Evolutionary conservation across 2,113 vertebrate species (phyloP), one percentile per base, ranked within the genome.

Genomic region (sheep (Ovis aries)): DNA sequence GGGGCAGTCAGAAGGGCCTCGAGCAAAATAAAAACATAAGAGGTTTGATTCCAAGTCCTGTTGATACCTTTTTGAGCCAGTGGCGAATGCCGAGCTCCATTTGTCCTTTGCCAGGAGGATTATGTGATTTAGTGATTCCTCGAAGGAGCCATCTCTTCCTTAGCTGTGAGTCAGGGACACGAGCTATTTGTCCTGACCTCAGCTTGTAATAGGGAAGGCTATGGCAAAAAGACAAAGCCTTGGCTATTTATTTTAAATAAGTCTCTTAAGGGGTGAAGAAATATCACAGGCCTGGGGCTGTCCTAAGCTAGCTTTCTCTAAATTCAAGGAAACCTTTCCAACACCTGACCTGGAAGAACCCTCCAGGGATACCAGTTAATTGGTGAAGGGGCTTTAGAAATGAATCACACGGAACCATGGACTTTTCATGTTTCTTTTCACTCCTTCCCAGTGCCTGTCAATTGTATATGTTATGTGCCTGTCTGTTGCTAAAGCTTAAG

Each of bases 201-300:
- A 53, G 84, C 80, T 97, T 60, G 29, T 95, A 88, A 80, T 36
- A 92, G 31, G 29, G 83, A 27, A 93, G 88, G 36, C 36, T n/a
- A n/a, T 48, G 97, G 80, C 91, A 85, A 95, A 97, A 74, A 94
- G 67, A 90, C 93, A 93, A 80, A 97, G 77, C 53, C 62, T 67
- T 62, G 91, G 88, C 87, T 97, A 88, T 95, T 98, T 94, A 92
- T 97, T 97, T 97, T 93, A 93, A 96, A 91, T 78, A 93, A 91
- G 85, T 96, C 45, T 97, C 92, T 84, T 91, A 88, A 87, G 53
- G 94, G 80, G 64, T 80, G 14, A 94, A 93, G 94, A 96, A 71
- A 53, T 50, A 90, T 87, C 86, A 87, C 29, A 64, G 88, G 62
- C 95, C 78, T 16, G 31, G 67, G 94, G 93, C 93, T 27, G 82